phyloP scores from a whole-genome alignment of 2,888 invertebrate genomes.

The Dione vanillae region DNA sequence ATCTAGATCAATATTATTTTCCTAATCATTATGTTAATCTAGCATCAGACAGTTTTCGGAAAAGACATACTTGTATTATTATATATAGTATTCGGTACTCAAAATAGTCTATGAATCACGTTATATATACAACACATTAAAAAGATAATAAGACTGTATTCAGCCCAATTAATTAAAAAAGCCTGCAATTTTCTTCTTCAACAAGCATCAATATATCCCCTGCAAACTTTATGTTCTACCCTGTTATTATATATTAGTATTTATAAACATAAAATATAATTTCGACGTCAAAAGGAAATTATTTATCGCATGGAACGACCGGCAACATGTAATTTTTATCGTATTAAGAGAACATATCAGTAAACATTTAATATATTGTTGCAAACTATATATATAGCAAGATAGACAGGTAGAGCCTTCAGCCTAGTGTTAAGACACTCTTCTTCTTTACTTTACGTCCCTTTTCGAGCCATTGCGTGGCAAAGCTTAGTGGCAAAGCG shows the following conservation, averaged over 20 bases:
- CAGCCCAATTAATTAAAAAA: slow-evolving; percentile 44
- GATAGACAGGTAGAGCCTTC: background rate
- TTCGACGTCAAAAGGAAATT: slow-evolving; percentile 63
- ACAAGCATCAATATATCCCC: slow-evolving; percentile 47
- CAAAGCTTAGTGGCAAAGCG: too few relatives aligned
- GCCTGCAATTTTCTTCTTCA: slow-evolving; percentile 43
- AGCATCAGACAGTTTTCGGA: too few relatives aligned
- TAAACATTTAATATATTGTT: slow-evolving; percentile 59
- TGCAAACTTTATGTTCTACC: slow-evolving; percentile 46
- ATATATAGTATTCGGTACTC: too few relatives aligned
- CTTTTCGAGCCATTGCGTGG: too few relatives aligned
- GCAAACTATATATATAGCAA: slow-evolving; percentile 37
- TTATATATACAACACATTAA: slow-evolving; percentile 20
- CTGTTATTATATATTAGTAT: slow-evolving; percentile 68
- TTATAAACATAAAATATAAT: slow-evolving; percentile 72
- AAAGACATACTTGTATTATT: too few relatives aligned
- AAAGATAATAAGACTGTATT: slow-evolving; percentile 33
- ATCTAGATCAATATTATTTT: too few relatives aligned
- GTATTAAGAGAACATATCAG: slow-evolving; percentile 58
- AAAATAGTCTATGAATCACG: background rate
- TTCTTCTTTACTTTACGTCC: too few relatives aligned
- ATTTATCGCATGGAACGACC: slow-evolving; percentile 60
- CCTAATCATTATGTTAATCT: too few relatives aligned
- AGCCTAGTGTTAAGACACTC: too few relatives aligned
- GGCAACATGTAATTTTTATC: slow-evolving; percentile 64